Evolutionary conservation across 2,113 vertebrate genomes (phyloP).

Genomic region (Mustela nigripes): DNA sequence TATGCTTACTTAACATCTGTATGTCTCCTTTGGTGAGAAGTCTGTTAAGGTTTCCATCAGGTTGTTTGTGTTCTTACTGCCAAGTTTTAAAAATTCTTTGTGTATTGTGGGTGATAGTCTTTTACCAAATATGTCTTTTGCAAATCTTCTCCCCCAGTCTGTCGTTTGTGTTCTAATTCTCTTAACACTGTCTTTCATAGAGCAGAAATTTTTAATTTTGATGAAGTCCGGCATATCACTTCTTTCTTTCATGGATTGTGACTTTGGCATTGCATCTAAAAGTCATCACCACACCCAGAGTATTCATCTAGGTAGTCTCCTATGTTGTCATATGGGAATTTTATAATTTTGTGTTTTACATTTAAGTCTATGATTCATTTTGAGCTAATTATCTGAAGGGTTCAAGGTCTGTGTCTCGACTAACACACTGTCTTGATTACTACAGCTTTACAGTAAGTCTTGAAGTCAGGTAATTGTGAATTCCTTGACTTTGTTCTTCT

Average conservation of each 20-base stretch:
- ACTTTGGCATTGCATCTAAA: constrained; percentile 11
- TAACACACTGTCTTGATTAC: background rate
- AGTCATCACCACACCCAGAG: background rate
- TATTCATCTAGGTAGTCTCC: background rate
- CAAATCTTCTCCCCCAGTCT: background rate
- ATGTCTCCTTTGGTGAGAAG: background rate
- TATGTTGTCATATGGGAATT: background rate
- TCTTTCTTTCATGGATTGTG: background rate
- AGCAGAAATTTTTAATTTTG: background rate
- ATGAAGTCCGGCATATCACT: background rate
- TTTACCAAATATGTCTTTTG: background rate
- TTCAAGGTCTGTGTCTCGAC: background rate
- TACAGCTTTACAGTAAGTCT: background rate
- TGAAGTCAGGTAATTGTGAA: background rate
- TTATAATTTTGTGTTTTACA: constrained; percentile 7
- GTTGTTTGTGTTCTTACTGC: background rate
- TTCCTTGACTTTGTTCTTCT: background rate
- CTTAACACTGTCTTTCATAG: background rate
- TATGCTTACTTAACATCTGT: background rate
- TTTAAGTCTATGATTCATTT: background rate
- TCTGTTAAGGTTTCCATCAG: background rate
- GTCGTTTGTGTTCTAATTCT: background rate
- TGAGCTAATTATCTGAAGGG: background rate
- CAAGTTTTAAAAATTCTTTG: background rate
- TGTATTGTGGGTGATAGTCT: background rate